A percentile compares a stretch with the other conserved stretches of the same genome.
Conservation (phyloP, 2,113 vertebrate genomes). For the Suncus etruscus region DNA sequence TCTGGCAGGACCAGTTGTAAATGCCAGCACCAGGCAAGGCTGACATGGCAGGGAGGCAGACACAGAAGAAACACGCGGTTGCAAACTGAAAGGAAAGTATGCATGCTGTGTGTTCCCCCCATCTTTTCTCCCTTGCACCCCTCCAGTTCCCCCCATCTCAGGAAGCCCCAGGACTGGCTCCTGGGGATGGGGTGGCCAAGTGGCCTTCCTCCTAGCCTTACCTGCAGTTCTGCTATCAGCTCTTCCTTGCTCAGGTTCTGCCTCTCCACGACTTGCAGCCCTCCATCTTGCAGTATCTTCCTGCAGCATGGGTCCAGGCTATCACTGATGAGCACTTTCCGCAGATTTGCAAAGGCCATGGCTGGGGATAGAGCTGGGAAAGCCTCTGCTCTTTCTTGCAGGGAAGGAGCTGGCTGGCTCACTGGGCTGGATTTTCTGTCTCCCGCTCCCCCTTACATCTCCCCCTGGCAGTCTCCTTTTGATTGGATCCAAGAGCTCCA, state of each 20-base stretch:
- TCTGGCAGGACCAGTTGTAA: neutral
- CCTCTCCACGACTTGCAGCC: constrained; percentile 93
- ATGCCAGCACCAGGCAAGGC: neutral
- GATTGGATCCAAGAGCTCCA: constrained; percentile 81
- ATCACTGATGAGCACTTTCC: constrained; percentile 94
- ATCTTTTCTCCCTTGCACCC: too few relatives aligned
- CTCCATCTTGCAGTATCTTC: constrained; percentile 92
- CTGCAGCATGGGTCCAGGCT: constrained; percentile 94
- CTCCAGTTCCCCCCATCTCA: neutral
- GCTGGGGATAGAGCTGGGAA: neutral
- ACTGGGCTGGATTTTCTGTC: constrained; percentile 64
- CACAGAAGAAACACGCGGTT: neutral
- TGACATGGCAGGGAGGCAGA: neutral
- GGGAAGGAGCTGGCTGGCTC: neutral
- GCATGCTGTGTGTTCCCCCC: neutral
- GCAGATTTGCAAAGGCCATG: constrained; percentile 91
- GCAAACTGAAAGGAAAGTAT: constrained; percentile 55
- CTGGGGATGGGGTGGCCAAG: neutral
- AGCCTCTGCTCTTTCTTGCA: neutral
- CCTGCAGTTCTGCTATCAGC: constrained; percentile 93
- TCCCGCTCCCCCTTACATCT: constrained; percentile 59
- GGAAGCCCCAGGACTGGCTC: neutral
- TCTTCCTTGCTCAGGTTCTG: constrained; percentile 92
- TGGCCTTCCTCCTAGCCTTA: constrained; percentile 71
- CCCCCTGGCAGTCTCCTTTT: neutral